Conservation (phyloP, 2,113 vertebrate genomes). For the Collichthys lucidus region DNA sequence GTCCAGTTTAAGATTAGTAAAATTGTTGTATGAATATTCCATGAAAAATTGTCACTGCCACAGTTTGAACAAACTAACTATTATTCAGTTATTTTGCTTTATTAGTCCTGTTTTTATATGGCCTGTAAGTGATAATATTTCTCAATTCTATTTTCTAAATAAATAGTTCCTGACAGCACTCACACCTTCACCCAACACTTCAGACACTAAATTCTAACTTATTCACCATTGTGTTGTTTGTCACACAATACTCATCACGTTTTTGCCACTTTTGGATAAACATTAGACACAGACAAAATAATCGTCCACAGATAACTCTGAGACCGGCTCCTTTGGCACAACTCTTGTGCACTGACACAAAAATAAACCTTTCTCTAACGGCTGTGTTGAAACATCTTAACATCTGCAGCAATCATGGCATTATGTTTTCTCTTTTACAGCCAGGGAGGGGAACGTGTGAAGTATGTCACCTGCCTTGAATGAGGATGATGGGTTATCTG, state of each 20-base stretch:
- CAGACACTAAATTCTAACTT: conserved; percentile 49
- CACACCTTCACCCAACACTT: conserved; percentile 57
- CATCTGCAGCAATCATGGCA: conserved; percentile 38
- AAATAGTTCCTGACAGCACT: conserved; percentile 51
- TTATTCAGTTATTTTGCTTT: not conserved
- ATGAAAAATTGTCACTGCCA: not conserved
- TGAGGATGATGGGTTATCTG: conserved; percentile 66
- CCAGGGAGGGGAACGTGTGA: conserved; percentile 43
- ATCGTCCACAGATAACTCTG: not conserved
- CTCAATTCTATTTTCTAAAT: conserved; percentile 62
- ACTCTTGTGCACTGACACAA: not conserved
- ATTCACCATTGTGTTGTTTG: conserved; percentile 56
- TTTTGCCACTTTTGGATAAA: conserved; percentile 31
- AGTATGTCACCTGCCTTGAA: conserved; percentile 63
- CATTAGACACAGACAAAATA: conserved; percentile 8
- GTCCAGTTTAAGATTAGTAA: not conserved
- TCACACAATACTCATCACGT: conserved; percentile 59
- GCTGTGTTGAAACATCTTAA: conserved; percentile 31
- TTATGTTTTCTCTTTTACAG: conserved; percentile 49
- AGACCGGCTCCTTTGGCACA: no score
- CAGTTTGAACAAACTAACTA: no score
- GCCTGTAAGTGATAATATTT: conserved; percentile 49
- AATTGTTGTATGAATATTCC: not conserved
- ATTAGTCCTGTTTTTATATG: conserved; percentile 4
- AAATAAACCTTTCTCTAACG: not conserved